Base-by-base conservation (phyloP, 2,888 invertebrate species). In the Lomographa bimaculata region DNA sequence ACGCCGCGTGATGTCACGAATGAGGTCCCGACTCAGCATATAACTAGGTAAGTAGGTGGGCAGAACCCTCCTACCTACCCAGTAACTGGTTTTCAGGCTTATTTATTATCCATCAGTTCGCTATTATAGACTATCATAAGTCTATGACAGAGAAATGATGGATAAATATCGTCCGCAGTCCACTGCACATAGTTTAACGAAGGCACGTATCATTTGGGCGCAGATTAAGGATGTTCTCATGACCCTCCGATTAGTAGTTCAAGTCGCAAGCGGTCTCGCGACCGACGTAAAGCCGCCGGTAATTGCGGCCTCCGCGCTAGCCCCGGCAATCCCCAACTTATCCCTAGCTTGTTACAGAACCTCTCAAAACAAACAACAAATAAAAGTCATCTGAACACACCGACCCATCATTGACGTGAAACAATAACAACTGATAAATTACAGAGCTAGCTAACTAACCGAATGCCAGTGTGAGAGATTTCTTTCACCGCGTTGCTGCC, bases 261-360 rank as follows among this genome's bases (percentile, higher is more conserved):
- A 62, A 60, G 65, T 60, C 60, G 62, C 60, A 60, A 59, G 60
- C 60, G 59, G 64, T 61, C 60, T 60, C 65, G 64, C 61, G 68
- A 57, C 67, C 67, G 68, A 76, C 78, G 77, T 64, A 76, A 79
- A 81, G 71, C 81, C 78, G 74, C 57, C 76, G 57, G 81, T 82
- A 82, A 83, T 83, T 81, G 83, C 80, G 81, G 82, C 79, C 80
- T 78, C 77, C 66, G 56, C 71, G 72, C 71, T 67, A 67, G 64
- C 71, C 69, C 54, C 62, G 71, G 70, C 75, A 75, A 76, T 72
- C 80, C 71, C 73, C 60, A 64, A 65, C 69, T 72, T 70, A 71
- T 71, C 71, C 75, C 65, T 59, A 56, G 67, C 74, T 72, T 65
- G 71, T 72, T 71, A 73, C 65, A 67, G 67, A 64, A 60, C 50